Evolutionary conservation across 2,797 vertebrate species (phyloP).

Genomic region (Falco cherrug): DNA sequence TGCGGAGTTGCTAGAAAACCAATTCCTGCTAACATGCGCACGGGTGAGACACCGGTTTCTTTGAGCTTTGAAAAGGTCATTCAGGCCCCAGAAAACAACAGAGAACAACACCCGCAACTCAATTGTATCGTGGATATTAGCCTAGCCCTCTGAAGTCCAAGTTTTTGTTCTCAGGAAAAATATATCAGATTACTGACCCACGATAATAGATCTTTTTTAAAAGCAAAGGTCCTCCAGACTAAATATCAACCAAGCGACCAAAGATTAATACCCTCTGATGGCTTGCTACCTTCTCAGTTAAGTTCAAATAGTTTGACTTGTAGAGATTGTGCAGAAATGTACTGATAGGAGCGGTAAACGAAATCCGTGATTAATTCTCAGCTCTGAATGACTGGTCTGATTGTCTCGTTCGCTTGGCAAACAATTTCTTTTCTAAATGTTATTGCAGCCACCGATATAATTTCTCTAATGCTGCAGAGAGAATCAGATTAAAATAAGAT

Average conservation of each 20-base stretch:
- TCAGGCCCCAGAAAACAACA: background rate
- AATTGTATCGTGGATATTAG: background rate
- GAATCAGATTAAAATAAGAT: slow-evolving; percentile 68
- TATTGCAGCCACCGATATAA: slow-evolving; percentile 46
- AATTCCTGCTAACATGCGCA: slow-evolving; percentile 66
- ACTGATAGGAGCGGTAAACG: slow-evolving; percentile 58
- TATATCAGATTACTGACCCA: background rate
- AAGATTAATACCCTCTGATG: slow-evolving; percentile 46
- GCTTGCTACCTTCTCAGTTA: slow-evolving; percentile 4
- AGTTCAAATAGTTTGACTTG: slow-evolving; percentile 55
- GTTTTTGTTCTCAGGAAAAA: background rate
- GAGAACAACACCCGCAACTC: background rate
- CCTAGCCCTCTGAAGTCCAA: background rate
- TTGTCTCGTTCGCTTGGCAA: slow-evolving; percentile 67
- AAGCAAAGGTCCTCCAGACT: slow-evolving; percentile 29
- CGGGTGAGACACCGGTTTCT: background rate
- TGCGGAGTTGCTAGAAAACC: slow-evolving; percentile 78
- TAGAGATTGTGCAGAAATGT: slow-evolving; percentile 55
- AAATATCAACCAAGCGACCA: slow-evolving; percentile 58
- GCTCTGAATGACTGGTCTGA: slow-evolving; percentile 32
- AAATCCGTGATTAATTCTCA: slow-evolving; percentile 57
- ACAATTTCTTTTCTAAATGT: slow-evolving; percentile 60
- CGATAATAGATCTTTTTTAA: background rate
- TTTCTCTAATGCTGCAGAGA: slow-evolving; percentile 67
- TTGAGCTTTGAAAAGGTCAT: background rate